These are phyloP conservation scores for Taxidea taxus DNA, from an alignment of 2,113 vertebrate genomes.

Conservation along the genomic window DNA sequence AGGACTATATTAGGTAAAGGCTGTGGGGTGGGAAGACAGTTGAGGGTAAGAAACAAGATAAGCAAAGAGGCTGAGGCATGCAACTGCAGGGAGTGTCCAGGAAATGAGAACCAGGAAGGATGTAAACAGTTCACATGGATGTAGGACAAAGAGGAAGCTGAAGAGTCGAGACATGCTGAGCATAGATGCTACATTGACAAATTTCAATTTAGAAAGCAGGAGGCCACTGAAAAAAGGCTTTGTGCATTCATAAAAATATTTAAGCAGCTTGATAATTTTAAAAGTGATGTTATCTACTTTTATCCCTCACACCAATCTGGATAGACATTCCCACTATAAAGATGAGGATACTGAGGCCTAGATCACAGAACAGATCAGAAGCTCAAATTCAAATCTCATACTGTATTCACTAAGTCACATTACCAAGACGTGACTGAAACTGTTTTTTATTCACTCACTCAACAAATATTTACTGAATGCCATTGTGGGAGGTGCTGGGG, in stretches of 20 bases:
- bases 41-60: neutral
- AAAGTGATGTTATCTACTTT: neutral
- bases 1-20: neutral
- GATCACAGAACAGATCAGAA: neutral
- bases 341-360: neutral
- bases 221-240: neutral
- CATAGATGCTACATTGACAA: neutral
- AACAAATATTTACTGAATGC: neutral
- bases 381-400: neutral
- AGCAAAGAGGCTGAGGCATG: neutral
- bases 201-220: slow-evolving; percentile 18
- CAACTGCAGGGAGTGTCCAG: neutral
- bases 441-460: neutral
- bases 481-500: neutral
- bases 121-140: neutral
- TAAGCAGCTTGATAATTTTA: neutral
- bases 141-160: neutral
- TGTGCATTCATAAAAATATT: neutral
- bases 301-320: neutral
- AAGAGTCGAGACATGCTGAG: neutral
- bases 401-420: neutral
- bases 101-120: neutral
- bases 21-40: neutral
- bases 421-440: neutral
- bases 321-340: neutral